phyloP scores from a whole-genome alignment of 2,797 vertebrate species.

The Champsocephalus esox region DNA sequence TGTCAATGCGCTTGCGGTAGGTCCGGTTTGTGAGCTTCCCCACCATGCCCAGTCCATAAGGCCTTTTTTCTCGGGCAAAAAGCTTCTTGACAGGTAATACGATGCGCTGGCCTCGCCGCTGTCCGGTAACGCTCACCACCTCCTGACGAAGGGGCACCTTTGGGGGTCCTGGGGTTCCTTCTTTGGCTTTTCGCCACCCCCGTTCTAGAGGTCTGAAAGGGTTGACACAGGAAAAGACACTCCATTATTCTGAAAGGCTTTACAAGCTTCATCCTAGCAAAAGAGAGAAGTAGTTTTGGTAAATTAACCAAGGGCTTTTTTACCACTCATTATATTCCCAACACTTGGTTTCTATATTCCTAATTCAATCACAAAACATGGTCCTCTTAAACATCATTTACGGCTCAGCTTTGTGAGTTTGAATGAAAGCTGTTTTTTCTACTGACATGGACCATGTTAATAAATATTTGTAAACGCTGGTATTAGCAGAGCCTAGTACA shows the following conservation, averaged over 20 bases:
- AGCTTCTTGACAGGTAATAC: conserved; percentile 94
- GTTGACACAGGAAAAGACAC: neutral
- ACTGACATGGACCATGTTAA: neutral
- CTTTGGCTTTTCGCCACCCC: conserved; percentile 94
- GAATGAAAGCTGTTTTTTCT: neutral
- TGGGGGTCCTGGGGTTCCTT: conserved; percentile 88
- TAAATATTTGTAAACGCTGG: neutral
- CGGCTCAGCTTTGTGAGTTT: no score
- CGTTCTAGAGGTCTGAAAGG: conserved; percentile 90
- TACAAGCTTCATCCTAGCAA: neutral
- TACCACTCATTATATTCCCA: no score
- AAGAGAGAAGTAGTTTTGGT: no score
- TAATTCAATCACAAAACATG: no score
- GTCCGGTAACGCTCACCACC: conserved; percentile 92
- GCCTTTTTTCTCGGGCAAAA: conserved; percentile 96
- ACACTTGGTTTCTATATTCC: no score
- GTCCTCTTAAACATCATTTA: no score
- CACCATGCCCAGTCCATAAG: conserved; percentile 97
- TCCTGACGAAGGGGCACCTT: conserved; percentile 96
- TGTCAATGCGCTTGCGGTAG: conserved; percentile 98
- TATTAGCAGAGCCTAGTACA: conserved; percentile 1
- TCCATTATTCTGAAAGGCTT: neutral
- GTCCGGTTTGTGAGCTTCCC: conserved; percentile 97
- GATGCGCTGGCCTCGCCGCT: conserved; percentile 95
- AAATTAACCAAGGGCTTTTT: no score